phyloP scores from a whole-genome alignment of 2,113 vertebrate genomes.

The Xenopus laevis region DNA sequence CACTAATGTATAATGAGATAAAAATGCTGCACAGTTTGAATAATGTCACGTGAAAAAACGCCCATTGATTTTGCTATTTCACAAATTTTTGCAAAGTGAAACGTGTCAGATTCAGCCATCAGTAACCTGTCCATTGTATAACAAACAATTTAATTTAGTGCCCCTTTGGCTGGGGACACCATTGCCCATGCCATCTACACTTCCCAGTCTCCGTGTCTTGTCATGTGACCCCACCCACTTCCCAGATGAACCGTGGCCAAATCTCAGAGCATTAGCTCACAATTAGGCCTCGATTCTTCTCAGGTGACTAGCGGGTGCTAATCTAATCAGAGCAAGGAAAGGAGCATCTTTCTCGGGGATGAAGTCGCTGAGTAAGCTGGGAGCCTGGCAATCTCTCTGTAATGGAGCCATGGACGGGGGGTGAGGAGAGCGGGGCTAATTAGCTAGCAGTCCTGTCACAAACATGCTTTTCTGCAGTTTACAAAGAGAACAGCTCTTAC shows the following conservation, averaged over 20 bases:
- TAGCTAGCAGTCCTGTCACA: conserved; percentile 40
- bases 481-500: conserved; percentile 25
- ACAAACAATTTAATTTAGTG: too few species aligned
- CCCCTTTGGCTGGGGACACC: too few species aligned
- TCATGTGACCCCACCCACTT: conserved; percentile 2
- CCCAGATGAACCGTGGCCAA: background rate
- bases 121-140: too few species aligned
- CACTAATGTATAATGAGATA: too few species aligned
- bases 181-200: too few species aligned
- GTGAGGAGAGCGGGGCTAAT: conserved; percentile 29
- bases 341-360: conserved; percentile 24
- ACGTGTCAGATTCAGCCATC: too few species aligned
- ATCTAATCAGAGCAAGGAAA: conserved; percentile 41
- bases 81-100: too few species aligned
- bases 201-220: too few species aligned
- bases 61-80: too few species aligned
- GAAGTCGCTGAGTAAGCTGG: conserved; percentile 41
- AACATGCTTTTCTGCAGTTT: conserved; percentile 44
- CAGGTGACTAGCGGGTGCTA: conserved; percentile 37
- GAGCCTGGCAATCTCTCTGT: conserved; percentile 28
- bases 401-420: conserved; percentile 17
- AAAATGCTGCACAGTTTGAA: too few species aligned
- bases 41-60: too few species aligned
- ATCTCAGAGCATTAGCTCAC: conserved; percentile 37
- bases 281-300: conserved; percentile 13